phyloP scores from a whole-genome alignment of 2,888 invertebrate species.

The Anthrax anthrax region DNA sequence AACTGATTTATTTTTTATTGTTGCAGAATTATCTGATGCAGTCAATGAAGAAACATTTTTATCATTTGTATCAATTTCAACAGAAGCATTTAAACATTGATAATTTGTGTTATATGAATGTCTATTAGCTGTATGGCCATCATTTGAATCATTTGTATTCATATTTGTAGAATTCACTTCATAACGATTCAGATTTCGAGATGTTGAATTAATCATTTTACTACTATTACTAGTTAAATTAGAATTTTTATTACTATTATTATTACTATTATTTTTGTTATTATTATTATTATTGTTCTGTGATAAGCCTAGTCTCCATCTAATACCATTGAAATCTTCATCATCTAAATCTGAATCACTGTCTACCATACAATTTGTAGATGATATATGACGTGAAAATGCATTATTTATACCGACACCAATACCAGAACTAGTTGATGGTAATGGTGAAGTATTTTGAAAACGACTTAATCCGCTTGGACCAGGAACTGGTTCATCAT shows the following conservation, averaged over 20 bases:
- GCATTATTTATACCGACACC: neutral
- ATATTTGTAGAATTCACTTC: no score
- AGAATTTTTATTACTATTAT: no score
- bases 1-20: neutral
- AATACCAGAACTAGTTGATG: neutral
- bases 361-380: neutral
- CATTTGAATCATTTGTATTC: no score
- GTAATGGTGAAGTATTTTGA: neutral
- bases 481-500: constrained; percentile 11
- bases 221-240: no score
- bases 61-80: neutral
- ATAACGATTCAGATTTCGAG: no score
- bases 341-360: constrained; percentile 12
- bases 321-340: neutral
- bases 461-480: constrained; percentile 13
- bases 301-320: neutral
- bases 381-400: neutral
- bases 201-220: no score
- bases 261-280: no score
- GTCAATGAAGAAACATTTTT: neutral
- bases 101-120: neutral
- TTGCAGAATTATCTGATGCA: neutral
- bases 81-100: neutral
- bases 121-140: neutral
- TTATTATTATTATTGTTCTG: neutral